Evolutionary conservation across 2,888 invertebrate species (phyloP), one percentile per base, ranked within the genome.

Genomic region (Muschampia plurimacula): DNA sequence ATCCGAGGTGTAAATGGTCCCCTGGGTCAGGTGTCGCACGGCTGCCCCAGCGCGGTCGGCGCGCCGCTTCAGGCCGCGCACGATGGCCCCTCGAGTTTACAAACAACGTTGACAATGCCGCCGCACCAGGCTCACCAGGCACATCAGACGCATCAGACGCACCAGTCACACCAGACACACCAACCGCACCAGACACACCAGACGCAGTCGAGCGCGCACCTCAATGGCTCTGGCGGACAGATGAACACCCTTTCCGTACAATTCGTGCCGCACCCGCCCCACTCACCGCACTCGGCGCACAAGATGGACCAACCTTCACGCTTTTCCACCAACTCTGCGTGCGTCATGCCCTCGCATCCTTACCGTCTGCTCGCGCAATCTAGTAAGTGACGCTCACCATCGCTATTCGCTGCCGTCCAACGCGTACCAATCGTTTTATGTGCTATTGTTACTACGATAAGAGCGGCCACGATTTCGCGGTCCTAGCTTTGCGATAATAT

Each of bases 291-390:
- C 63, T 15, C 36, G 82, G 80, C 49, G 74, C 82, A 82, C 59
- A 91, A 92, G 83, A 89, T 88, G 80, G 91, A 92, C 62, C 89
- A 86, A 74, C 79, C 85, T 46, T 81, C 88, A 74, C 89, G 91
- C 36, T 92, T 86, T 78, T 83, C 89, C 63, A 86, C 84, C 79
- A 84, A 90, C 46, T 90, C 84, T 2, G 60, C 60, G 82, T 88
- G 91, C 79, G 85, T 86, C 83, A 84, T 85, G 82, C 86, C 89
- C 62, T 86, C 92, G 73, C 89, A 88, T 78, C 91, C 88, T 83
- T 92, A 89, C 81, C 84, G 90, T 76, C 82, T 91, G 67, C 80
- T 91, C 79, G 83, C 89, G 74, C 92, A 90, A 87, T 76, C 89
- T 78, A 88, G 93, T 93, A 89, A 93, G 93, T 93, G 70, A 22